A percentile compares a stretch with the other conserved stretches of the same genome.
Evolutionary conservation across 2,797 vertebrate genomes (phyloP).

Genomic region (Schizopygopsis pylzovi): DNA sequence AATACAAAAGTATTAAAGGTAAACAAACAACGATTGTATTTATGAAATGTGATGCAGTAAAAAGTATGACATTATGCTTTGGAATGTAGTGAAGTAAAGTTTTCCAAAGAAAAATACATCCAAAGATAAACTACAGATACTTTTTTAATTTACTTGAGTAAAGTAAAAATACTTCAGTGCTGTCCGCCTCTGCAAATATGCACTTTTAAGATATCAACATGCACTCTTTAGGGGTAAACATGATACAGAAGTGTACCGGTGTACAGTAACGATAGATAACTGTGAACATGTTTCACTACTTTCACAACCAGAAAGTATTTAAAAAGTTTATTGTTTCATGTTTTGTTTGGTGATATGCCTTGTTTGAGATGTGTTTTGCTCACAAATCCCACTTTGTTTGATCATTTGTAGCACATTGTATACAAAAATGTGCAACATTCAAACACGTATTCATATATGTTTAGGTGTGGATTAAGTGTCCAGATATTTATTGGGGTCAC

Average conservation of each 20-base stretch:
- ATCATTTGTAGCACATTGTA: not conserved
- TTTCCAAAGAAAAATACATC: too few relatives aligned
- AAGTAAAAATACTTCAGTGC: too few relatives aligned
- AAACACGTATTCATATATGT: not conserved
- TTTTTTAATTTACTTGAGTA: too few relatives aligned
- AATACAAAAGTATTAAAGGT: too few relatives aligned
- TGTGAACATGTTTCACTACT: not conserved
- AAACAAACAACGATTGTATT: not conserved
- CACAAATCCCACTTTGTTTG: not conserved
- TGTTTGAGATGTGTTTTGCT: not conserved
- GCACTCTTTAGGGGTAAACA: not conserved
- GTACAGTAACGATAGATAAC: not conserved
- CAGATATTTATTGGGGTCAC: not conserved
- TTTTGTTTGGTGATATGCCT: not conserved
- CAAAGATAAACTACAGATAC: too few relatives aligned
- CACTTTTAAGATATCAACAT: not conserved
- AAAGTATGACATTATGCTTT: not conserved
- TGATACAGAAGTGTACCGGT: not conserved
- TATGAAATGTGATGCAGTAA: not conserved
- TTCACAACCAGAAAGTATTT: not conserved
- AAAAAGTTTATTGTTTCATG: not conserved
- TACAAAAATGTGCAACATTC: not conserved
- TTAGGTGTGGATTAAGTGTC: not conserved
- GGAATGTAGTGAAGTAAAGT: too few relatives aligned
- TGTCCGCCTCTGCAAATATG: not conserved